These are phyloP conservation scores for Stomatorhinus ivindoensis DNA, from an alignment of 2,113 vertebrate species.

Conservation along the genomic window DNA sequence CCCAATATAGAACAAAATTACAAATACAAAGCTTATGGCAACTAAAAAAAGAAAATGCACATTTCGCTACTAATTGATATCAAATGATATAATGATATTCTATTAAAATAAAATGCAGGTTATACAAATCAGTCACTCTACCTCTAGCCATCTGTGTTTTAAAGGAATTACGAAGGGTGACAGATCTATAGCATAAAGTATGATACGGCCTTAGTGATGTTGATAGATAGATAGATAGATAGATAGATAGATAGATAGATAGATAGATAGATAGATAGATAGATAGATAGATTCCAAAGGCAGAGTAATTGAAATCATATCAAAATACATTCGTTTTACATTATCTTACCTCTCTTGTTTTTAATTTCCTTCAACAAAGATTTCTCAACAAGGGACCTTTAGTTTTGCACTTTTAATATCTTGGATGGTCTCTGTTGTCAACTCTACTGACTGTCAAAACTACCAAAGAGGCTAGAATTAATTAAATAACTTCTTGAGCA, in stretches of 20 bases:
- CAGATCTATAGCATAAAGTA: not conserved
- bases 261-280: not conserved
- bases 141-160: not conserved
- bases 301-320: slow-evolving; percentile 33
- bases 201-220: not conserved
- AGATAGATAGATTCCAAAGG: not conserved
- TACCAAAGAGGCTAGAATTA: slow-evolving; percentile 80
- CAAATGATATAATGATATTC: not conserved
- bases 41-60: not conserved
- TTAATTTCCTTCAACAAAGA: slow-evolving; percentile 52
- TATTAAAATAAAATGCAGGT: not conserved
- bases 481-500: slow-evolving; percentile 80
- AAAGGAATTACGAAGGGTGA: not conserved
- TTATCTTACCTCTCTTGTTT: not conserved
- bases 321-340: slow-evolving; percentile 44
- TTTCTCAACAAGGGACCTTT: slow-evolving; percentile 58
- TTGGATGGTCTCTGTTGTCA: slow-evolving; percentile 67
- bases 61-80: not conserved
- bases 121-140: not conserved
- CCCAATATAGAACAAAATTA: not conserved
- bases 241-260: not conserved
- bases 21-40: not conserved
- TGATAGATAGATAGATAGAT: not conserved
- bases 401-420: slow-evolving; percentile 70
- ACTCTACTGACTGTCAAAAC: slow-evolving; percentile 67